Percentiles rank a stretch among this genome's conserved stretches.
Conservation (phyloP, 2,797 vertebrate genomes). For the Argya squamiceps region DNA sequence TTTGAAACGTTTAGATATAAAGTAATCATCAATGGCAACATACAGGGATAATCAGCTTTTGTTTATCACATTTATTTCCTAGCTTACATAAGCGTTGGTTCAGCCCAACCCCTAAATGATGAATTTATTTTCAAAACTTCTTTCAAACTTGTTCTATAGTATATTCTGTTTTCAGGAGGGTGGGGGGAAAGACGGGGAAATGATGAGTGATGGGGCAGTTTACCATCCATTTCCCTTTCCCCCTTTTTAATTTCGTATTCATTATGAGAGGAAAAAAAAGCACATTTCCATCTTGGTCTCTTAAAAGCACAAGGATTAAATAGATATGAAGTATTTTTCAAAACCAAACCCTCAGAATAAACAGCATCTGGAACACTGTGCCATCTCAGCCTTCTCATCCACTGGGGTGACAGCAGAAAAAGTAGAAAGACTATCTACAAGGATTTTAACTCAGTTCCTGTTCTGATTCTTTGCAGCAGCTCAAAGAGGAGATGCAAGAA, state of each 20-base stretch:
- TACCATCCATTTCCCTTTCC: not conserved
- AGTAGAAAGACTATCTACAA: not conserved
- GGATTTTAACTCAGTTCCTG: not conserved
- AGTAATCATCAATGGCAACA: not conserved
- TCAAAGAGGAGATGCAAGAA: not conserved
- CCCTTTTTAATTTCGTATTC: not conserved
- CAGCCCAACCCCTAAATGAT: not conserved
- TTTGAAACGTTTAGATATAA: not conserved
- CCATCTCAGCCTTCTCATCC: not conserved
- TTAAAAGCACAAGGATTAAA: not conserved
- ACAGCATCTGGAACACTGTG: not conserved
- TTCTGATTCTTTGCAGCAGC: not conserved
- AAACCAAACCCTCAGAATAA: not conserved
- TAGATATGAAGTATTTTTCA: not conserved
- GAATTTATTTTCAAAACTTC: not conserved
- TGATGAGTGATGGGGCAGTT: not conserved
- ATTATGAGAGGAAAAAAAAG: not conserved
- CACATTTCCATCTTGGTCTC: not conserved
- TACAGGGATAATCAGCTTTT: not conserved
- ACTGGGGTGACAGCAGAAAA: not conserved
- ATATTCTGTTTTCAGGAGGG: too few species aligned
- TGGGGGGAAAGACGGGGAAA: rapidly evolving
- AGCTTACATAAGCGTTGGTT: not conserved
- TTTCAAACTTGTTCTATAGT: not conserved
- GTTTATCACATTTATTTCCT: not conserved